Evolutionary conservation across 2,113 vertebrate species (phyloP), one percentile per base, ranked within the genome.

Genomic region (Morone saxatilis): DNA sequence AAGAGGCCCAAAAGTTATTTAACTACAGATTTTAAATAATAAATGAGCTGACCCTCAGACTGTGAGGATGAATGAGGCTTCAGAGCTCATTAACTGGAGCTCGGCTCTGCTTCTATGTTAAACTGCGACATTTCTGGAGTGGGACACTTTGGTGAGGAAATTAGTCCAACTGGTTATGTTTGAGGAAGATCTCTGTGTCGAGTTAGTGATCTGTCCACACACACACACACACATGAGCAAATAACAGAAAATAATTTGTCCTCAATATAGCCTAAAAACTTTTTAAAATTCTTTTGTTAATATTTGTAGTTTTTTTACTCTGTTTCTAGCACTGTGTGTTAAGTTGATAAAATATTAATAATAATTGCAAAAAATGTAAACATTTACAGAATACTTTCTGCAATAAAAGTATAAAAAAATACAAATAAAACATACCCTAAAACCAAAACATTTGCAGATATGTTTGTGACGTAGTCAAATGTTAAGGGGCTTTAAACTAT

Each of bases 51-150:
- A 9, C 65, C 9, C 22, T 50, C 16, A 67, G 66, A 69, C 17
- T n/a, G 76, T 54, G 61, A 25, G 25, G 25, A 25, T 48, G 16
- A 56, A 38, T 31, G 19, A 60, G 14, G 38, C 9, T 11, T 53
- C 17, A 40, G 67, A 73, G 62, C 48, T 78, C 48, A 78, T 74
- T 60, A 63, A 48, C 47, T 62, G 8, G 9, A 40, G 22, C 63
- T 38, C 16, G 6, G n/a, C n/a, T 65, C 20, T 53, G 31, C 6
- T 43, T 43, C 48, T 20, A 14, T 6, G 20, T 22, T 13, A 50
- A 51, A 5, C 9, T 5, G 8, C 4, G 14, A 22, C 47, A 50
- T 51, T 11, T 14, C 36, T 62, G 25, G 25, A 51, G 25, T 25
- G 25, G 25, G 6, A 20, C 8, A 20, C 7, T 36, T 60, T 36